Evolutionary conservation across 2,113 vertebrate species (phyloP), one percentile per base, ranked within the genome.

Genomic region (Chaetodon trifascialis): DNA sequence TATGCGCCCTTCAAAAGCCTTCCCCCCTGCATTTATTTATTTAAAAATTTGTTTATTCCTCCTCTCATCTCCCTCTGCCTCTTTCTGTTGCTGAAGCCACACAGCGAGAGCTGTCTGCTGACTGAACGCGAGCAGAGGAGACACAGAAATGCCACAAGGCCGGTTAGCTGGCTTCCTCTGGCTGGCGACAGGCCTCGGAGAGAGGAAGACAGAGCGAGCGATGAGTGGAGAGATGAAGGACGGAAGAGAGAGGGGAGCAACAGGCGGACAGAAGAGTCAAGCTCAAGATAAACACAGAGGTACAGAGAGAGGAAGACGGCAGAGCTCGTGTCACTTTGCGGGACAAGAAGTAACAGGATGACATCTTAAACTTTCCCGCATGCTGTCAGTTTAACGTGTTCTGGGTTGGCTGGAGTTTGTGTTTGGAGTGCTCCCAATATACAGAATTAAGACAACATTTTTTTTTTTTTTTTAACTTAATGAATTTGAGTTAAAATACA

Each of bases 41-140:
- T 93, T 89, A 83, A 92, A 92, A 94, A 89, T 79, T 1, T 92
- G 91, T 93, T 94, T 92, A 93, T 93, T 91, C 82, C 86, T 80
- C 84, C 40, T 90, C 87, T 93, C 88, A 89, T 92, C 88, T 90
- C 83, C 47, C 69, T 80, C 73, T 82, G 73, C 82, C 58, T 80
- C 23, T 63, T 44, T 68, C 10, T 86, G 56, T 85, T 65, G 51
- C 68, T 34, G 70, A 74, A 82, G 51, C 83, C 86, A 85, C 89
- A 87, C 89, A 70, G 92, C 1, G 82, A 82, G 85, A n/a, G 72
- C 62, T 25, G 69, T 90, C 86, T 82, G 91, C 87, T 85, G 88
- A 84, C 90, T 83, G 70, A 76, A 83, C 66, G 71, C 46, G 64
- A 88, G 86, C 64, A 46, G 80, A 58, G 54, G 23, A 86, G 76